Evolutionary conservation across 2,888 invertebrate genomes (phyloP).

Genomic region (Apotomis turbidana): DNA sequence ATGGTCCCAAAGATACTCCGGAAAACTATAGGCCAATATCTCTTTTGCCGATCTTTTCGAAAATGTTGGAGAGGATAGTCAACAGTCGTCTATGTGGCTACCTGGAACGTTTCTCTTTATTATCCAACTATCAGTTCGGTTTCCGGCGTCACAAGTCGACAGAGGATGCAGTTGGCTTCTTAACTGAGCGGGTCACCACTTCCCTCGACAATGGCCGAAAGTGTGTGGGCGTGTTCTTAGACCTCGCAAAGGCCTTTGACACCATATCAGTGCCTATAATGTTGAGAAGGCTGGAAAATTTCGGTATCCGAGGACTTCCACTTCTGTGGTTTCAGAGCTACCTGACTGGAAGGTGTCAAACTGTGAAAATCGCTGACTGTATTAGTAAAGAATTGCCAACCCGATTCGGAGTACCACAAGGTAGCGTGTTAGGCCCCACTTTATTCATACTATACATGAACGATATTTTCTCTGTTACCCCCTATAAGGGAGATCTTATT

Average conservation of each 20-base stretch:
- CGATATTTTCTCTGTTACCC: background rate
- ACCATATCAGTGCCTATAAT: slow-evolving; percentile 5
- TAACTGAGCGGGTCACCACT: slow-evolving; percentile 21
- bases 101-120: too few species aligned
- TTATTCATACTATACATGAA: background rate
- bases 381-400: background rate
- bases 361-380: background rate
- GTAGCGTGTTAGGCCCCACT: background rate
- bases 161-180: slow-evolving; percentile 28
- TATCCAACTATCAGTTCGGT: too few species aligned
- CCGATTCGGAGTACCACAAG: background rate
- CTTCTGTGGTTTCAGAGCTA: slow-evolving; percentile 1
- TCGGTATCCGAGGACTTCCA: background rate
- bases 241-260: slow-evolving; percentile 39
- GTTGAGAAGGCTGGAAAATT: slow-evolving; percentile 2
- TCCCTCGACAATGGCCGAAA: slow-evolving; percentile 31
- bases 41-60: slow-evolving; percentile 22
- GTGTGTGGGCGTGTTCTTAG: slow-evolving; percentile 36
- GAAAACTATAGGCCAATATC: slow-evolving; percentile 35
- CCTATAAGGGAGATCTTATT: background rate
- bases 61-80: background rate
- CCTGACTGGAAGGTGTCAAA: background rate
- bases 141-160: slow-evolving; percentile 33
- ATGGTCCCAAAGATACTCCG: slow-evolving; percentile 28
- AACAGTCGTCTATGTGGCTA: too few species aligned